phyloP scores from a whole-genome alignment of 2,797 vertebrate species.

The Hippocampus kuda region DNA sequence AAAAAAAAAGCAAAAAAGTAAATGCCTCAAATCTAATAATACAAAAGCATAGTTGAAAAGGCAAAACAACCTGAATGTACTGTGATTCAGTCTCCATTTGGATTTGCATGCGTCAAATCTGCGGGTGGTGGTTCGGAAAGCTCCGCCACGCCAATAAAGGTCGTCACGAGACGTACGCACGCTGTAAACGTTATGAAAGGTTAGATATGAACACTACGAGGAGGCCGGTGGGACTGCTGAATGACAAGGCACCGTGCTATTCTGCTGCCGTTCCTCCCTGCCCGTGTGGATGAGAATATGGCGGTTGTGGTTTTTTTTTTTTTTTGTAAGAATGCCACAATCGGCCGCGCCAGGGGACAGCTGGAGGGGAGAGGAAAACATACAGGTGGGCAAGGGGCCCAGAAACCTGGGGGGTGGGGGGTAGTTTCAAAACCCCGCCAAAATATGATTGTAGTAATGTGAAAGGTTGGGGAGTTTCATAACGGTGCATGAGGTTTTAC shows the following conservation, averaged over 20 bases:
- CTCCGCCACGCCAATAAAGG: constrained; percentile 54
- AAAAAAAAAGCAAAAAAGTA: constrained; percentile 25
- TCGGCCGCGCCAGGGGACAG: constrained; percentile 27
- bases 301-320: too few species aligned
- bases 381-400: constrained; percentile 3
- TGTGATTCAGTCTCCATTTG: background rate
- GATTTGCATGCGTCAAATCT: constrained; percentile 34
- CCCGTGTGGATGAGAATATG: background rate
- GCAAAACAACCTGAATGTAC: constrained; percentile 14
- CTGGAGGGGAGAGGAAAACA: constrained; percentile 29
- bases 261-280: constrained; percentile 42
- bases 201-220: constrained; percentile 27
- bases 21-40: constrained; percentile 32
- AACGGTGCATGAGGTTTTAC: background rate
- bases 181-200: constrained; percentile 33
- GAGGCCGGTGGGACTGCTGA: constrained; percentile 38
- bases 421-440: too few species aligned
- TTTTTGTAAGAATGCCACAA: constrained; percentile 21
- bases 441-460: too few species aligned
- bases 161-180: constrained; percentile 27
- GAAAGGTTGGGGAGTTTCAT: background rate
- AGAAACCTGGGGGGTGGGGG: too few species aligned
- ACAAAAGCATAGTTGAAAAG: constrained; percentile 24
- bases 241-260: constrained; percentile 62
- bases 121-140: constrained; percentile 57